Evolutionary conservation across 2,113 vertebrate species (phyloP), one percentile per base, ranked within the genome.

Genomic region (Scatophagus argus): DNA sequence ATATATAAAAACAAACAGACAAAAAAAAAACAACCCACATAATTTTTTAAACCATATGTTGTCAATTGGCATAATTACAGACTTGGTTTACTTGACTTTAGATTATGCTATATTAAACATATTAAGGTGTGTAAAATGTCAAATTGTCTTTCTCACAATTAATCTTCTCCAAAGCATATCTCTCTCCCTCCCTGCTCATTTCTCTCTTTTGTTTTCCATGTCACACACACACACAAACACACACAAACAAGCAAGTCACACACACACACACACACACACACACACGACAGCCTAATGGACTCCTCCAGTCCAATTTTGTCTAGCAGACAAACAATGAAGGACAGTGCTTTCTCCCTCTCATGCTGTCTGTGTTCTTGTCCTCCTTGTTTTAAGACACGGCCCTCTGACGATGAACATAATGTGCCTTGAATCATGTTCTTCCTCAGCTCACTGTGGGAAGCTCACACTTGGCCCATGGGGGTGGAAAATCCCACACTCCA

Each of bases 341-440:
- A 74, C 79, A 64, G 38, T 73, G 79, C 43, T 43, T 72, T 60
- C 14, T n/a, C 19, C 36, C 31, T 41, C 60, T 46, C 60, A 8
- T 76, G 36, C 76, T 25, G 77, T 64, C 74, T 77, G 83, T 58
- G 34, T 66, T 83, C 74, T 67, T 83, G 85, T 89, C 87, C 44
- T 84, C 70, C 74, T 49, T 31, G 79, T 80, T 81, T 71, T 75
- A 54, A 79, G 61, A 66, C 60, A 52, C 46, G 27, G 78, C 84
- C 74, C 64, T 76, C 32, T 80, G 88, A 83, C 65, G 83, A 81
- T 87, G 87, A 90, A 77, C 87, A 84, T 72, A 84, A 88, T 77
- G 83, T 52, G 81, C 86, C 67, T 74, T 61, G 75, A 87, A 80
- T 72, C 63, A 29, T 84, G 77, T 74, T 86, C 84, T 78, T 61